Evolutionary conservation across 1,140 invertebrate genomes (phyloP).

Genomic region (Portunus trituberculatus): DNA sequence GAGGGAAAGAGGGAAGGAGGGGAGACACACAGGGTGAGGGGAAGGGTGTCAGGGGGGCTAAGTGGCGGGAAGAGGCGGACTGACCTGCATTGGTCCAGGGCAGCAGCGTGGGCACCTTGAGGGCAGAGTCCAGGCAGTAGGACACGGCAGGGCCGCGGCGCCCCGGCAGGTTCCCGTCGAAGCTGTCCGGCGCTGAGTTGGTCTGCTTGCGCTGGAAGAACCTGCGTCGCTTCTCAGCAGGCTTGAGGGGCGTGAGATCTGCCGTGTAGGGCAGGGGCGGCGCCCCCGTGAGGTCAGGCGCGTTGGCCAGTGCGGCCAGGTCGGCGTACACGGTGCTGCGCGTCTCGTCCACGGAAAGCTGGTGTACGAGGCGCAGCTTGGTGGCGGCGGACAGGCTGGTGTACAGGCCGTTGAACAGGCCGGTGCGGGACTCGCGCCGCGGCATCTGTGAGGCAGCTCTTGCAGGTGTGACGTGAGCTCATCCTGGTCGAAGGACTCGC

Average conservation of each 20-base stretch:
- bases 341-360: constrained; percentile 78
- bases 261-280: constrained; percentile 68
- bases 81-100: constrained; percentile 58
- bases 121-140: constrained; percentile 77
- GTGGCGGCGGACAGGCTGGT: constrained; percentile 74
- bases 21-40: not conserved
- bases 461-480: constrained; percentile 76
- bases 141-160: constrained; percentile 63
- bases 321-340: constrained; percentile 70
- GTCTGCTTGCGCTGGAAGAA: constrained; percentile 81
- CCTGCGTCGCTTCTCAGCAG: constrained; percentile 79
- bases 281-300: constrained; percentile 64
- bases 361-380: constrained; percentile 77
- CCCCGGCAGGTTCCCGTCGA: constrained; percentile 78
- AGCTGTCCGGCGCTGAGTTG: constrained; percentile 81
- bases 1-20: too few relatives aligned
- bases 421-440: constrained; percentile 74
- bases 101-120: constrained; percentile 78
- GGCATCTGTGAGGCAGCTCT: constrained; percentile 77
- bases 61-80: not conserved
- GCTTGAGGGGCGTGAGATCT: constrained; percentile 71
- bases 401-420: constrained; percentile 77
- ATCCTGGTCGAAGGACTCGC: constrained; percentile 76
- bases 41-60: not conserved
- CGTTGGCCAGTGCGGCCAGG: constrained; percentile 70